Percentiles rank a stretch among this genome's conserved stretches.
These are phyloP conservation scores for Cerastis leucographa DNA, from an alignment of 2,888 invertebrate species.

Conservation along the genomic window DNA sequence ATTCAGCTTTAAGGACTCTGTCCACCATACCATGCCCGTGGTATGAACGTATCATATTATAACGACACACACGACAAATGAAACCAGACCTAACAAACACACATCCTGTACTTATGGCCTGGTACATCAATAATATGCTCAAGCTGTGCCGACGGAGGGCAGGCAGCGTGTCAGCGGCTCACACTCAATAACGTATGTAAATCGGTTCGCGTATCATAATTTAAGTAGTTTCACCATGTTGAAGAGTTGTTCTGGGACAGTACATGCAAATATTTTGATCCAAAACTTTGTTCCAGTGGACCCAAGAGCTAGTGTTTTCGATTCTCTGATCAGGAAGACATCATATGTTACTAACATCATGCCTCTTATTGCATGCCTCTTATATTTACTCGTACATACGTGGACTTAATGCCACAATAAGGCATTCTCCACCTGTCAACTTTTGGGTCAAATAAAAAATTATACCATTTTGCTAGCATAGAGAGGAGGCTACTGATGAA, in stretches of 20 bases:
- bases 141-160: conserved; percentile 61
- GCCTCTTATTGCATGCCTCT: too few relatives aligned
- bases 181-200: conserved; percentile 70
- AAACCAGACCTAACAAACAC: conserved; percentile 3
- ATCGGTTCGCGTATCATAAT: conserved; percentile 68
- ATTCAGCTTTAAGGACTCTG: not conserved
- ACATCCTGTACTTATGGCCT: conserved; percentile 49
- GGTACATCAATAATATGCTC: conserved; percentile 66
- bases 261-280: not conserved
- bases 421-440: too few relatives aligned
- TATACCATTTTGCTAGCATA: too few relatives aligned
- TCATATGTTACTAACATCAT: too few relatives aligned
- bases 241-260: conserved; percentile 24
- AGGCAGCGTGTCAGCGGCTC: conserved; percentile 66
- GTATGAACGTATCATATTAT: not conserved
- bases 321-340: not conserved
- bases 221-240: conserved; percentile 49
- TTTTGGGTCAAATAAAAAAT: too few relatives aligned
- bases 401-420: too few relatives aligned
- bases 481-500: too few relatives aligned
- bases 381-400: too few relatives aligned
- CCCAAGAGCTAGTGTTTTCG: not conserved
- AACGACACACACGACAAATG: conserved; percentile 11
- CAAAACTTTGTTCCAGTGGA: too few relatives aligned
- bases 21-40: not conserved